Base-by-base conservation (phyloP, 2,888 invertebrate species). In the Ferrisia virgata region DNA sequence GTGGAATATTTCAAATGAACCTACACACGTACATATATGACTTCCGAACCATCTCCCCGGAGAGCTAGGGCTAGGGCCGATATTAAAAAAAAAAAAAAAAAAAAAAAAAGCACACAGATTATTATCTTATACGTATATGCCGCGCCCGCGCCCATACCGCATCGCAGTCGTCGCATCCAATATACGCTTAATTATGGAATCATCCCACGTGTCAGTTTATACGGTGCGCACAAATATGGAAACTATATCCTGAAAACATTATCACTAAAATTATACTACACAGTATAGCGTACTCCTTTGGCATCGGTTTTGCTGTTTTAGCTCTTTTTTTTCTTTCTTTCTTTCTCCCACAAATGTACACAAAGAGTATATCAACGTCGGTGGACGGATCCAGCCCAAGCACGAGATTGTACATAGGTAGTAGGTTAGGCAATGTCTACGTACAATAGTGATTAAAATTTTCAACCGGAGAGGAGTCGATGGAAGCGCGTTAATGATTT, bases 141-240 rank as follows among this genome's bases (percentile, higher is more conserved):
- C 8, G 36, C 8, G 8, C 36, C 4, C 4, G 8, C 36, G 4
- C 4, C 36, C 4, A 8, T 4, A 8, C 36, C 36, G 36, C 36
- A 18, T 9, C 13, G 53, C 13, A 28, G 69, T 18, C 28, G 31
- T 31, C 69, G 69, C 69, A 33, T 28, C 13, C 69, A 31, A 53
- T 53, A n/a, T n/a, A 69, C 69, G 31, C 28, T 33, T 69, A 69
- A 69, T 69, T 69, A 69, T 28, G 69, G 31, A 69, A 69, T 31
- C 69, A 69, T 69, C 69, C 69, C 69, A 69, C 69, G 69, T 69
- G 69, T 69, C 69, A 69, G 53, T 53, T 53, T 22, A 53, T 53
- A 22, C 53, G 53, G 18, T 22, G 53, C 6, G 22, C 53, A 69
- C 69, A 69, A 69, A 69, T 69, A 69, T 31, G 31, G 69, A 31